Base-by-base conservation (phyloP, 2,113 vertebrate species). In the Rhodinocichla rosea region DNA sequence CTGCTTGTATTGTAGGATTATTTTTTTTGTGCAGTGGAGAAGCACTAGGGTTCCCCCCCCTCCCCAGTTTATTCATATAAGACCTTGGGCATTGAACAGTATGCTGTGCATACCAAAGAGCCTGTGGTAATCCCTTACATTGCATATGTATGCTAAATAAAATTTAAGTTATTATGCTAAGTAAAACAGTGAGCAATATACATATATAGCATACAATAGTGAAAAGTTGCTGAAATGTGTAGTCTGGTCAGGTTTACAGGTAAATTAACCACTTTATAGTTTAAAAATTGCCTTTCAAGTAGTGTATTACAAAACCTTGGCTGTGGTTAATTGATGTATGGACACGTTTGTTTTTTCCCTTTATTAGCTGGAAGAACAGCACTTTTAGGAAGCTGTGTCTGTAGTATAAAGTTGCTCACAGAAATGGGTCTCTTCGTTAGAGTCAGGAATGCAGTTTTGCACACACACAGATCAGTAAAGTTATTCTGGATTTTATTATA, bases 201-300 rank as follows among this genome's bases (percentile, higher is more conserved):
- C 10, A 6, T 62, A 56, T 63, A 28, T 79, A 71, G 40, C 42
- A 23, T 70, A 35, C 49, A 69, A 32, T 32, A 65, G 60, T 30
- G 42, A 83, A 83, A 86, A 93, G 35, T 83, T 88, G 68, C 42
- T 74, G 85, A 73, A 91, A 95, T 92, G 19, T 67, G 45, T 94
- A 92, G 68, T 56, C 79, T 55, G 65, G 39, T 91, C 42, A 56
- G 64, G 68, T 88, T 92, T 90, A 86, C 92, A 92, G 79, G 71
- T 93, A 78, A 86, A 91, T 93, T 65, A 94, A 82, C 50, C 55
- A 47, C 75, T 94, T 93, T 28, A 47, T 80, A 62, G 67, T 90
- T 93, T 77, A 71, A 94, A 94, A 92, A 86, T 83, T 83, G 75
- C 71, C 35, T 70, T 94, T 77, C 78, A 67, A 71, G 56, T 42